Evolutionary conservation across 2,797 vertebrate species (phyloP), one percentile per base, ranked within the genome.

Genomic region (Gallinago solitaria): DNA sequence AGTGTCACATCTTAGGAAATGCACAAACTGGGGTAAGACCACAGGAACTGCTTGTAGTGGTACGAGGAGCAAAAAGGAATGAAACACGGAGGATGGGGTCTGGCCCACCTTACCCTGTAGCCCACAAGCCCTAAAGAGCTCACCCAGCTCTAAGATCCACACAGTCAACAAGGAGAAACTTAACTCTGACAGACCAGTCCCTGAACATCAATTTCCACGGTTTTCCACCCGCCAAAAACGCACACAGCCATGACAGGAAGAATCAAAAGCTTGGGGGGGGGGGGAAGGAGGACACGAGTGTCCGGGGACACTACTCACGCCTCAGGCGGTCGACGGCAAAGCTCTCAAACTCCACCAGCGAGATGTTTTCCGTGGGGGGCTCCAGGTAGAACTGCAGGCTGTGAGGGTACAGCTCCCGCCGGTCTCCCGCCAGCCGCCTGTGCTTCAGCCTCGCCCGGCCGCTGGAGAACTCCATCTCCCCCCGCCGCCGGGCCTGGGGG

Each of bases 251-350:
- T 0, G 15, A 3, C 35, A 13, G 39, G 4, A 41, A 27, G 41
- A n/a, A 27, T 3, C 5, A 12, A 19, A 16, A 16, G 48, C 35
- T 33, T 0, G 4, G 32, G 9, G 8, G 5, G 7, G 6, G 51
- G n/a, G 12, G 20, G 11, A 7, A 25, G 5, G 8, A 16, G 41
- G 15, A 33, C 56, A 57, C 14, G 14, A 6, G 35, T 4, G 6
- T 17, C 16, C 16, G 6, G 13, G 5, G 15, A 33, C 9, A 35
- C 41, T 69, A 97, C 98, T 99, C 97, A 99, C 99, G 92, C 98
- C 97, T 99, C 83, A 99, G 94, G 81, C 99, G 98, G 30, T 99
- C 99, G 24, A 99, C 70, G 17, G 99, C 99, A 51, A 99, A 98
- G 21, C 91, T 98, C 97, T 99, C 99, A 95, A 99, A 99, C 95